Evolutionary conservation across 1,140 invertebrate species (phyloP).

Genomic region (Lysiphlebus fabarum): DNA sequence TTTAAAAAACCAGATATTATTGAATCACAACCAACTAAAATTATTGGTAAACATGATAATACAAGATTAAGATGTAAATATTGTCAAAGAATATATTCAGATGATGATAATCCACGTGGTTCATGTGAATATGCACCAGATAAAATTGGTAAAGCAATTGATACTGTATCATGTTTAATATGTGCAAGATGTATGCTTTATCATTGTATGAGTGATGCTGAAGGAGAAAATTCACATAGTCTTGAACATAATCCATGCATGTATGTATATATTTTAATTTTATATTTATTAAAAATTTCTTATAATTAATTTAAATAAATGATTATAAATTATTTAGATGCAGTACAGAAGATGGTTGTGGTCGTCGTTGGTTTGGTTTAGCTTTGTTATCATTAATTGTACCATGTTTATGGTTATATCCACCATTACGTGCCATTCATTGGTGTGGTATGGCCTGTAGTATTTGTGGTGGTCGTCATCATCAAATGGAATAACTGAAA

Average conservation of each 20-base stretch:
- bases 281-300: no score
- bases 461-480: slow-evolving; percentile 80
- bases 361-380: slow-evolving; percentile 75
- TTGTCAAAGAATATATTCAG: slow-evolving; percentile 71
- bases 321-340: no score
- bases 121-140: slow-evolving; percentile 88
- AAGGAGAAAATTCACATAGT: slow-evolving; percentile 58
- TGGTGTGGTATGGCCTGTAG: slow-evolving; percentile 74
- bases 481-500: slow-evolving; percentile 60
- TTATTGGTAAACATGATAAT: slow-evolving; percentile 40
- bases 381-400: slow-evolving; percentile 82
- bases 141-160: slow-evolving; percentile 74
- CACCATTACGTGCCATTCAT: slow-evolving; percentile 80
- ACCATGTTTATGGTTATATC: slow-evolving; percentile 91
- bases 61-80: slow-evolving; percentile 56
- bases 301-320: no score
- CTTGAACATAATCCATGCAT: slow-evolving; percentile 77
- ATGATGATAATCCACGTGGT: slow-evolving; percentile 78
- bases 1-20: slow-evolving; percentile 62
- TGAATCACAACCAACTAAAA: slow-evolving; percentile 50
- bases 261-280: no score
- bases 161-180: slow-evolving; percentile 78
- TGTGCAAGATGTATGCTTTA: slow-evolving; percentile 87
- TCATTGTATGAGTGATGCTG: slow-evolving; percentile 86
- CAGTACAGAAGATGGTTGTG: slow-evolving; percentile 58